Conservation (phyloP, 2,888 invertebrate genomes). For the Zonitis immaculata region DNA sequence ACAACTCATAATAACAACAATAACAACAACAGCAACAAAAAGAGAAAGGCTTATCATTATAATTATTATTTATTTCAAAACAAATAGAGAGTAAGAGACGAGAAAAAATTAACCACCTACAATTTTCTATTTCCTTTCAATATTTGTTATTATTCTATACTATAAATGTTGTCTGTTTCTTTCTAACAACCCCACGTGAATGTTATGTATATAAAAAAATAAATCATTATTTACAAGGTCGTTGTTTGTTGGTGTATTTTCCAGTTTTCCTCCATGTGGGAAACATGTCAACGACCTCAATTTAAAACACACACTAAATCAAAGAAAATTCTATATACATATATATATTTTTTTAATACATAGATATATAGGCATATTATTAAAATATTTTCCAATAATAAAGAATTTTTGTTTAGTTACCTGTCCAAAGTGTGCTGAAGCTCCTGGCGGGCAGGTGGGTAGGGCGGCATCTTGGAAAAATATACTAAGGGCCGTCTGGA, state of each 20-base stretch:
- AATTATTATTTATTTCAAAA: neutral
- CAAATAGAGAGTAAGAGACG: neutral
- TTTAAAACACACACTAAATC: too few relatives aligned
- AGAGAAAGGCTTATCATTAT: neutral
- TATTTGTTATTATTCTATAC: too few relatives aligned
- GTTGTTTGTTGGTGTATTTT: slow-evolving; percentile 6
- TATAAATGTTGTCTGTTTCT: neutral
- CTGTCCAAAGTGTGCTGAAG: slow-evolving; percentile 77
- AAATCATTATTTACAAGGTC: slow-evolving; percentile 16
- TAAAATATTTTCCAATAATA: too few relatives aligned
- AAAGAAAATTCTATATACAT: too few relatives aligned
- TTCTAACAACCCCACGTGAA: neutral
- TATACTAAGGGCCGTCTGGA: slow-evolving; percentile 88
- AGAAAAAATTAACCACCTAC: neutral
- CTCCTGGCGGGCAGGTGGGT: slow-evolving; percentile 69
- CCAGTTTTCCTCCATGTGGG: neutral
- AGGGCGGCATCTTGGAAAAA: slow-evolving; percentile 92
- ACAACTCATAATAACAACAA: neutral
- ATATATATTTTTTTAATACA: too few relatives aligned
- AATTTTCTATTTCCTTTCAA: neutral
- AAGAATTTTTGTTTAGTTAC: slow-evolving; percentile 54
- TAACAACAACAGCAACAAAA: neutral
- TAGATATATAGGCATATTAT: too few relatives aligned
- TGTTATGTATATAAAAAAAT: too few relatives aligned
- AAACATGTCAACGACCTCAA: slow-evolving; percentile 13